phyloP scores from a whole-genome alignment of 2,888 invertebrate species.

The Subacronicta megacephala region DNA sequence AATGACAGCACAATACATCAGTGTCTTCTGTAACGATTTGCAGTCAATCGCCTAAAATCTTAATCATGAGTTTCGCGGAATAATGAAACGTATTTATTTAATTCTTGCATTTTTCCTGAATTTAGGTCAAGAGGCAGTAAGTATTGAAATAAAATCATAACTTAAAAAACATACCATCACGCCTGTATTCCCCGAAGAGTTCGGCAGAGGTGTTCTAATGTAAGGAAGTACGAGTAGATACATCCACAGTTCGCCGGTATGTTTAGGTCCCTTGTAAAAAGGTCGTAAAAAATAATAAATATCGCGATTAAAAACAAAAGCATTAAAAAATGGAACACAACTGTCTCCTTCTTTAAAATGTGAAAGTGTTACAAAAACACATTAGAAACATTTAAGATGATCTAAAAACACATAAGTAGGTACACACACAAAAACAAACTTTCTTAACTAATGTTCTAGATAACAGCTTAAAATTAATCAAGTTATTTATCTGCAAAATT shows the following conservation, averaged over 20 bases:
- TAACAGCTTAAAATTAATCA: conserved; percentile 41
- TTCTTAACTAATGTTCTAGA: conserved; percentile 23
- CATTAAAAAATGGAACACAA: not conserved
- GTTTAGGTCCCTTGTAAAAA: no score
- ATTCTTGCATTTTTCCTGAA: conserved; percentile 8
- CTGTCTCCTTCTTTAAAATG: not conserved
- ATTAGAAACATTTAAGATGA: conserved; percentile 12
- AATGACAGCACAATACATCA: conserved; percentile 42
- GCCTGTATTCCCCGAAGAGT: no score
- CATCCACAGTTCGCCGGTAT: no score
- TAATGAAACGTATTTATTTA: not conserved
- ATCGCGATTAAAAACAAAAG: no score
- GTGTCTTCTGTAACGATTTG: conserved; percentile 23
- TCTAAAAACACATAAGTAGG: conserved; percentile 16
- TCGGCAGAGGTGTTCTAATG: no score
- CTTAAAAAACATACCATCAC: no score
- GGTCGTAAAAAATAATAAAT: no score
- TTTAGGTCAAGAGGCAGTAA: not conserved
- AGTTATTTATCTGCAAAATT: conserved; percentile 38
- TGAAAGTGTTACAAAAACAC: conserved; percentile 26
- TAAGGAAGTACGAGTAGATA: no score
- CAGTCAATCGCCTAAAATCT: conserved; percentile 30
- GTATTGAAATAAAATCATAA: not conserved
- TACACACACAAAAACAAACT: conserved; percentile 14
- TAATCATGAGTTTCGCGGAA: conserved; percentile 31